Evolutionary conservation across 2,888 invertebrate species (phyloP), one percentile per base, ranked within the genome.

Genomic region (Pegoplata infirma): DNA sequence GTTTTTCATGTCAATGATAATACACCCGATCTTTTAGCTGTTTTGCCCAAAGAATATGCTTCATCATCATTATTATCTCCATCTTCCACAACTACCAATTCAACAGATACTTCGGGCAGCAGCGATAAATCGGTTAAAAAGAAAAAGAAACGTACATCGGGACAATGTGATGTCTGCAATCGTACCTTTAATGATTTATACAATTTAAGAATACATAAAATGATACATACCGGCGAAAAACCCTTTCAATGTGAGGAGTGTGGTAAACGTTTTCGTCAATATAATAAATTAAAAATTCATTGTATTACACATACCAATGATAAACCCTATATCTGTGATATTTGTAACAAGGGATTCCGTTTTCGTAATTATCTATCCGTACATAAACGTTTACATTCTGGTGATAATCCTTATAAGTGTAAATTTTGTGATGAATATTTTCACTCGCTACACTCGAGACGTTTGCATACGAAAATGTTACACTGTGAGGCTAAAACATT

Each of bases 181-280:
- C 81, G 83, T 1, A 67, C 81, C 44, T 86, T 86, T 53, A 83
- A 84, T 17, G 87, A 87, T 44, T 73, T 83, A 4, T 86, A 87
- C 61, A 86, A 87, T 19, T 67, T 88, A 59, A 84, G 87, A 23
- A 85, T 86, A 19, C 88, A 88, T 69, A 85, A 82, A 67, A 88
- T 87, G 86, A 85, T 83, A 28, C 87, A 87, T 74, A 86, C 85
- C 46, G 83, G 87, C n/a, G 87, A 88, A 75, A 83, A 82, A 75
- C 87, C 88, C 6, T 87, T 83, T 28, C 72, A 81, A 47, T 87
- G 86, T 23, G 76, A 81, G 6, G 81, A 81, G 4, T 87, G 87
- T 46, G 87, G 87, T 66, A 87, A 86, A 73, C 84, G 86, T 3
- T 87, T 87, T 51, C 82, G 85, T 0, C 87, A 88, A 51, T 76